Percentiles rank a stretch among this genome's conserved stretches.
phyloP scores from a whole-genome alignment of 53 echinoderm and acorn worm species.

The Pentamera pediparva region DNA sequence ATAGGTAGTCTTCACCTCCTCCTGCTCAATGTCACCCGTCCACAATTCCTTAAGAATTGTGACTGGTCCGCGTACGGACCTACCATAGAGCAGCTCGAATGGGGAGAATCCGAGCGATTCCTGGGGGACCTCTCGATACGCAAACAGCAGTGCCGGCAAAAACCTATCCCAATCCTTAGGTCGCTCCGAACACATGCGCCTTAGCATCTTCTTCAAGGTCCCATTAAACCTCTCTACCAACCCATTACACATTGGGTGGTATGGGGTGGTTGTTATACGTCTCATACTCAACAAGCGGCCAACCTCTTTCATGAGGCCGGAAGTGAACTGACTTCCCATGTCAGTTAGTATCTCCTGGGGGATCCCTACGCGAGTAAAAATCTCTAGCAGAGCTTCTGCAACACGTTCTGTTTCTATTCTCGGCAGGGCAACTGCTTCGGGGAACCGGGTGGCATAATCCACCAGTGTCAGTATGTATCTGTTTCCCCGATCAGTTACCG shows the following conservation, averaged over 20 bases:
- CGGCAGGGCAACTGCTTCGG: constrained; percentile 47
- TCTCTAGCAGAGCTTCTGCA: constrained; percentile 57
- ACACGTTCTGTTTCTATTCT: constrained; percentile 38
- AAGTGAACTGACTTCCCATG: constrained; percentile 55
- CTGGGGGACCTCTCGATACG: constrained; percentile 14
- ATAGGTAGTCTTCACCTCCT: constrained; percentile 49
- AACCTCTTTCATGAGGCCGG: constrained; percentile 42
- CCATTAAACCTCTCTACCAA: constrained; percentile 37
- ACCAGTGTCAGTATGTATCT: constrained; percentile 52
- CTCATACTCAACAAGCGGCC: constrained; percentile 44
- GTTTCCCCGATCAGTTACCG: constrained; percentile 32
- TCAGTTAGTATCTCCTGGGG: constrained; percentile 49
- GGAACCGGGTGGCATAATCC: constrained; percentile 50
- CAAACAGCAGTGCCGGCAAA: constrained; percentile 4
- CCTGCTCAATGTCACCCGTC: constrained; percentile 14
- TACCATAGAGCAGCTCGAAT: constrained; percentile 56
- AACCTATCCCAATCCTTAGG: constrained; percentile 15
- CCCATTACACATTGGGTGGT: constrained; percentile 66
- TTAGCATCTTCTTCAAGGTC: constrained; percentile 7
- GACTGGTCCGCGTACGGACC: constrained; percentile 54
- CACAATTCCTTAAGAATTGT: constrained; percentile 48
- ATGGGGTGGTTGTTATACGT: constrained; percentile 57
- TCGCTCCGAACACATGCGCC: background rate
- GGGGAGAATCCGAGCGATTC: constrained; percentile 52
- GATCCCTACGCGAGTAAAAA: constrained; percentile 50